Base-by-base conservation (phyloP, 2,888 invertebrate species). In the Andrena camellia region DNA sequence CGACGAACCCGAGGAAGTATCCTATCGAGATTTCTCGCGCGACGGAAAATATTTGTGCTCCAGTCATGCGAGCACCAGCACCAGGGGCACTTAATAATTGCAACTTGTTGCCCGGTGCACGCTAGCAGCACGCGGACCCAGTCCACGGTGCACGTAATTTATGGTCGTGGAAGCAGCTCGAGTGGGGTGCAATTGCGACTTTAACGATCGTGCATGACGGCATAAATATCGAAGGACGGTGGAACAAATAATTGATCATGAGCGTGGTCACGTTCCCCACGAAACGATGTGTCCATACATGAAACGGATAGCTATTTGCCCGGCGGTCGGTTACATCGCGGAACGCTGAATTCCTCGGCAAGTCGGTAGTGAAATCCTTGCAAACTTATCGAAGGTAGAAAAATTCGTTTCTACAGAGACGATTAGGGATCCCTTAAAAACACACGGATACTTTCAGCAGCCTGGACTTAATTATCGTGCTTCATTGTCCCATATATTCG, bases 51-150 rank as follows among this genome's bases (percentile, higher is more conserved):
- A 82, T 83, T 79, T 59, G 76, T 75, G 63, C 63, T 8, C 2
- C 67, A 20, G 82, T 71, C 69, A 62, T 73, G 83, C 83, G 60
- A 76, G 69, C 57, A 8, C 8, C 67, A 59, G 67, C 71, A 72
- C 83, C 72, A n/a, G 74, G 63, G 78, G 83, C 84, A 76, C 68
- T 75, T 84, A 76, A 69, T 84, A 84, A 84, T 84, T 84, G 84
- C 84, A 84, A 84, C 84, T 78, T 84, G 78, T 83, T 84, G 84
- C 84, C 77, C 70, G 63, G 42, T 69, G 66, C 71, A 77, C 60
- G 78, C 75, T 23, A 57, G 78, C 64, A 59, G 50, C 63, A 50
- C 31, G 64, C 70, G 33, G 52, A 70, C 72, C 72, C 71, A 35
- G 78, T 68, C 64, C 62, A 62, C 59, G 78, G 68, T 68, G 52